These are phyloP conservation scores for Clistopyga incitator DNA, from an alignment of 2,888 invertebrate species.

Conservation along the genomic window DNA sequence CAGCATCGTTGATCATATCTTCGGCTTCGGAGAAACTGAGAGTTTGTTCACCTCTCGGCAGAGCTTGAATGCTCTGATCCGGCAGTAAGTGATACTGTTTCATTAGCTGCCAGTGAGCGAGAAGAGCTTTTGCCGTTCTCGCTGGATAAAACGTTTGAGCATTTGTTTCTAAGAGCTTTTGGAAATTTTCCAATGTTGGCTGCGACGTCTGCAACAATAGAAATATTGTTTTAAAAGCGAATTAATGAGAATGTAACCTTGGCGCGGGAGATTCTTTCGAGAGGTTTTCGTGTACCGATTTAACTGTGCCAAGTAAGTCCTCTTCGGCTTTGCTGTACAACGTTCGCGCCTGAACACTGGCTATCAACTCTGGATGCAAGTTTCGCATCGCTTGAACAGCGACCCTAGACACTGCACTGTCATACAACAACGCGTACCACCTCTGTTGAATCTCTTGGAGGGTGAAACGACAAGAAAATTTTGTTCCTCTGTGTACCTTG, in stretches of 20 bases:
- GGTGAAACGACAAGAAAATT: conserved; percentile 98
- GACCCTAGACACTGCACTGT: conserved; percentile 96
- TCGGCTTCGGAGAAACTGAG: conserved; percentile 96
- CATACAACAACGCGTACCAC: conserved; percentile 98
- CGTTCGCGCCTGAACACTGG: conserved; percentile 94
- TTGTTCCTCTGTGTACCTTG: conserved; percentile 94
- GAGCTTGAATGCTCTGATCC: conserved; percentile 92
- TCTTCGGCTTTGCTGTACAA: conserved; percentile 96
- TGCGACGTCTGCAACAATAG: conserved; percentile 87
- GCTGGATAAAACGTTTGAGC: conserved; percentile 94
- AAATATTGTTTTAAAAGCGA: conserved; percentile 4
- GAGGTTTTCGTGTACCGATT: conserved; percentile 85
- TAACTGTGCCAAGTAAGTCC: conserved; percentile 91
- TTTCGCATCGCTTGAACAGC: conserved; percentile 97
- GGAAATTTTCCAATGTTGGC: conserved; percentile 92
- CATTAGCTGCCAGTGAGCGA: conserved; percentile 96
- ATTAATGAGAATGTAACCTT: no score
- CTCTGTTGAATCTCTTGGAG: conserved; percentile 96
- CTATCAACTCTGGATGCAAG: conserved; percentile 95
- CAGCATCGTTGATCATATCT: conserved; percentile 93
- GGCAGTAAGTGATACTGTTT: conserved; percentile 96
- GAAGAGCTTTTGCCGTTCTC: conserved; percentile 93
- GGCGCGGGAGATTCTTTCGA: conserved; percentile 3
- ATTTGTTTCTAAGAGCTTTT: conserved; percentile 93
- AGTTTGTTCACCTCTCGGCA: conserved; percentile 87